A percentile compares a stretch with the other conserved stretches of the same genome.
phyloP scores from a whole-genome alignment of 2,888 invertebrate species.

The Sycophila texana region DNA sequence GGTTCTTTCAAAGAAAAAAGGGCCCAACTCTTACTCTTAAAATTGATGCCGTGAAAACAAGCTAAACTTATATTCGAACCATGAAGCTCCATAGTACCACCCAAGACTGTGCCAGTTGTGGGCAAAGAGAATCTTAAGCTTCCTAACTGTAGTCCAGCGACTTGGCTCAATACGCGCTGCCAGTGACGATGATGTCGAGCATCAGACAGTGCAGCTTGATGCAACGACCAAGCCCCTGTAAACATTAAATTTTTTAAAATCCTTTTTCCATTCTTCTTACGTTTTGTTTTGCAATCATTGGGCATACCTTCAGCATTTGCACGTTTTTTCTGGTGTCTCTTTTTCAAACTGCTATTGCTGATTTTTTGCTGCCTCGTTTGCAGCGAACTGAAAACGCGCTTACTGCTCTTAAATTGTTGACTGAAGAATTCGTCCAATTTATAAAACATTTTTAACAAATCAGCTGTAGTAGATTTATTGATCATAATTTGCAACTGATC shows the following conservation, averaged over 20 bases:
- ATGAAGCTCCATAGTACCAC: slow-evolving; percentile 92
- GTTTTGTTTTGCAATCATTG: neutral
- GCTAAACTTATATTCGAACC: slow-evolving; percentile 94
- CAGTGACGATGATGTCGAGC: slow-evolving; percentile 94
- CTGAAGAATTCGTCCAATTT: slow-evolving; percentile 98
- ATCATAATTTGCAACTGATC: slow-evolving; percentile 98
- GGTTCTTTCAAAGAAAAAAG: slow-evolving; percentile 95
- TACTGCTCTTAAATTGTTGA: slow-evolving; percentile 97
- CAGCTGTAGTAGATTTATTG: slow-evolving; percentile 96
- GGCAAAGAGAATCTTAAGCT: slow-evolving; percentile 84
- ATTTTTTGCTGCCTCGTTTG: slow-evolving; percentile 77
- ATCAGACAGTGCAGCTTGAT: slow-evolving; percentile 77
- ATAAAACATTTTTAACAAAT: slow-evolving; percentile 96
- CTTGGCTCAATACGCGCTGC: slow-evolving; percentile 90
- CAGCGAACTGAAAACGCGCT: slow-evolving; percentile 89
- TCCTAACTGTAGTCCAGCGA: slow-evolving; percentile 88
- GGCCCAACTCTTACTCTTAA: slow-evolving; percentile 97
- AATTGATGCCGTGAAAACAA: slow-evolving; percentile 98
- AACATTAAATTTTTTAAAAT: slow-evolving; percentile 31
- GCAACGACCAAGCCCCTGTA: slow-evolving; percentile 68
- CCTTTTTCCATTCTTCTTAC: neutral
- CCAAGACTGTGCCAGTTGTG: slow-evolving; percentile 86
- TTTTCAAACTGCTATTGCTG: slow-evolving; percentile 69
- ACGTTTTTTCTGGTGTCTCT: slow-evolving; percentile 73
- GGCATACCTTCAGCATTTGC: slow-evolving; percentile 70